These are phyloP conservation scores for Ageneiosus marmoratus DNA, from an alignment of 2,113 vertebrate genomes.

Conservation along the genomic window DNA sequence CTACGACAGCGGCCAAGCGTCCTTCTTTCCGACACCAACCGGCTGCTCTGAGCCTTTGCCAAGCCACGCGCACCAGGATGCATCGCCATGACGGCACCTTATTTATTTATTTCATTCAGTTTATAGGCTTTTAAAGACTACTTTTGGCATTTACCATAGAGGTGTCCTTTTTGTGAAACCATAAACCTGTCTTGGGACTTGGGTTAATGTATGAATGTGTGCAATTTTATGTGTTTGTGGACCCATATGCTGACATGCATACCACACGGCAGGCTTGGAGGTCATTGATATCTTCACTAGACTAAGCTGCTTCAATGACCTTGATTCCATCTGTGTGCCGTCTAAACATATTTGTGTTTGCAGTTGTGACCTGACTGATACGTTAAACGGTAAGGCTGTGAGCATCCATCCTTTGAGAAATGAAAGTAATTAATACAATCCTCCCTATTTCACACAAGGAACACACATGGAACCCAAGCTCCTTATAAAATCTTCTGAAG, in stretches of 20 bases:
- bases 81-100: conserved; percentile 33
- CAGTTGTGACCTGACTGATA: background rate
- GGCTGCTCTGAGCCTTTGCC: conserved; percentile 12
- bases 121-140: background rate
- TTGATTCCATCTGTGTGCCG: conserved; percentile 1
- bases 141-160: background rate
- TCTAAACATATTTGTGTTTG: background rate
- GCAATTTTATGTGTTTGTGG: background rate
- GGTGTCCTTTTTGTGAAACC: background rate
- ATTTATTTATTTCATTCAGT: conserved; percentile 30
- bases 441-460: background rate
- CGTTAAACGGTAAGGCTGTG: background rate
- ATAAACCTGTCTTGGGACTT: background rate
- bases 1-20: conserved; percentile 62
- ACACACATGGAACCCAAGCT: background rate
- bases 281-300: conserved; percentile 14
- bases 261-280: background rate
- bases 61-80: conserved; percentile 29
- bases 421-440: background rate
- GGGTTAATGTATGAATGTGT: background rate
- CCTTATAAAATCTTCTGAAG: background rate
- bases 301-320: conserved; percentile 16
- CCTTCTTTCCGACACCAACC: conserved; percentile 59
- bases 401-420: background rate
- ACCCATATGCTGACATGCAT: background rate